These are phyloP conservation scores for Dichetophora obliterata DNA, from an alignment of 2,888 invertebrate species.

Conservation along the genomic window DNA sequence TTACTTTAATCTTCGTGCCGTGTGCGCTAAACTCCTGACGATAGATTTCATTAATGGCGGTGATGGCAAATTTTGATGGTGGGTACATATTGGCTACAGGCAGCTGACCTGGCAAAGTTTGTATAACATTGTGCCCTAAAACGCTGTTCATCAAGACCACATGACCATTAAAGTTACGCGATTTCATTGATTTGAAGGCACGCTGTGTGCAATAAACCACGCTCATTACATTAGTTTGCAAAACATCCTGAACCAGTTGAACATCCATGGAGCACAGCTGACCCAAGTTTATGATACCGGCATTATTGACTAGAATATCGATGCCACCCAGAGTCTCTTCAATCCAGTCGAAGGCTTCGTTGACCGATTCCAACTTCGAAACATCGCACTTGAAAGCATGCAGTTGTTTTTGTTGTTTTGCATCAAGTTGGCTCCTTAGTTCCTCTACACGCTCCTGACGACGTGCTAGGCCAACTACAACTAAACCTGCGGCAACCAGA, in stretches of 20 bases:
- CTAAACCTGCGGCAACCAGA: conserved; percentile 70
- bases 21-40: conserved; percentile 63
- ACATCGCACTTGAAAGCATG: conserved; percentile 71
- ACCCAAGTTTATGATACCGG: conserved; percentile 67
- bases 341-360: conserved; percentile 72
- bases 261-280: conserved; percentile 55
- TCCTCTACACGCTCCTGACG: conserved; percentile 59
- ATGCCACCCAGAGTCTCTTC: conserved; percentile 71
- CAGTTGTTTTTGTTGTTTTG: conserved; percentile 59
- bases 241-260: conserved; percentile 55
- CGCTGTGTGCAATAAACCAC: conserved; percentile 70
- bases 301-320: conserved; percentile 75
- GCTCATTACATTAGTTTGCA: conserved; percentile 71
- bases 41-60: conserved; percentile 64
- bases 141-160: conserved; percentile 70
- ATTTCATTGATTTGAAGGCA: conserved; percentile 70
- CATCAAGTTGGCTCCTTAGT: conserved; percentile 51
- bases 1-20: conserved; percentile 59
- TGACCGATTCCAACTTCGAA: conserved; percentile 71
- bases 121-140: conserved; percentile 62
- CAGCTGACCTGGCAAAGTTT: conserved; percentile 52
- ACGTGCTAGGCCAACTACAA: conserved; percentile 72
- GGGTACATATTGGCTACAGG: conserved; percentile 61
- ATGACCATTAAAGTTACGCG: conserved; percentile 70
- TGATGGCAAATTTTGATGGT: conserved; percentile 64